Base-by-base conservation (phyloP, 2,113 vertebrate species). In the Oophaga pumilio region DNA sequence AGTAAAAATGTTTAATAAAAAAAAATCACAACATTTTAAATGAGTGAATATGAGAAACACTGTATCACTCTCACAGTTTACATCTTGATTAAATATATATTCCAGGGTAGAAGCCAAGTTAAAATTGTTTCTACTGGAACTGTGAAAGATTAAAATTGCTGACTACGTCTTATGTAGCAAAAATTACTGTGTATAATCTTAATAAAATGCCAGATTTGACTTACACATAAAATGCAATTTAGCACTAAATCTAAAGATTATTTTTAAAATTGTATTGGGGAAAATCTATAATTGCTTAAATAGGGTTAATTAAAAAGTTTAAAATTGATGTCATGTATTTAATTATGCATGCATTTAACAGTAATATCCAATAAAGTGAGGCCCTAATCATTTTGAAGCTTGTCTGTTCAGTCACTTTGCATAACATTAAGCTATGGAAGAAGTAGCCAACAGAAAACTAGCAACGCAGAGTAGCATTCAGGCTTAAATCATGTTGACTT, bases 281-380 rank as follows among this genome's bases (percentile, higher is more conserved):
- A 74, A 74, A 74, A 74, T 74, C 71, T 74, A 74, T 74, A 74
- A 50, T 28, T 74, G 71, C 43, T 22, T 74, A 74, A 74, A 8
- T 74, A 50, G 18, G 71, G 18, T 74, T 50, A 74, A 74, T 74
- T 20, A 50, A 74, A 74, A 14, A 49, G 69, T 17, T 2, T 17
- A 73, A 50, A 49, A 74, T 50, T 74, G 71, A 74, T 74, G 71
- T 74, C 33, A 43, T 68, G 24, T 26, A 9, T 28, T 73, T 18
- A 33, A 73, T 73, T 73, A 18, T 73, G 69, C 14, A 73, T 49
- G 71, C 20, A 50, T 74, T 50, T 49, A 74, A 17, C 71, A 74
- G 71, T 50, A 20, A 74, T 50, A 50, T 74, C 71, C 43, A 74
- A 74, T 74, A 50, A 8, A 22, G 13, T 8, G 28, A 68, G 66